Percentiles rank a stretch among this genome's conserved stretches.
These are phyloP conservation scores for Zoroaster sp. DNA, from an alignment of 53 echinoderm and acorn worm species.

Conservation along the genomic window DNA sequence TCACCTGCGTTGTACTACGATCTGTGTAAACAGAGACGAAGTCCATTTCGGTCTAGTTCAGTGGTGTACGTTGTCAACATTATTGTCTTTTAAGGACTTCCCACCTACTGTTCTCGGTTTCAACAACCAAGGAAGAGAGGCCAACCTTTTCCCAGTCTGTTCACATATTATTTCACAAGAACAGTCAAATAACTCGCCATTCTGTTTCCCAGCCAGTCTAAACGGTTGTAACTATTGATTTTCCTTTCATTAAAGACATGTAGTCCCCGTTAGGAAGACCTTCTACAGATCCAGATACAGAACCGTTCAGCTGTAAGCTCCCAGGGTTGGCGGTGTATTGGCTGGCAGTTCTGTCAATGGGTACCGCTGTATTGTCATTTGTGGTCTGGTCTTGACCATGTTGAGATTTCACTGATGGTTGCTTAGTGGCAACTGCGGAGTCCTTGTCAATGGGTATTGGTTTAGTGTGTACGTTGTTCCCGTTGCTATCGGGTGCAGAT, in stretches of 20 bases:
- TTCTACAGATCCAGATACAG: not conserved
- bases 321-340: not conserved
- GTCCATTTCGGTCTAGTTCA: too few species aligned
- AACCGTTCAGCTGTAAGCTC: not conserved
- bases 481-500: not conserved
- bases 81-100: too few species aligned
- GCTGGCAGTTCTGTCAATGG: not conserved
- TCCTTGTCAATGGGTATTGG: not conserved
- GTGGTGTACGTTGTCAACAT: too few species aligned
- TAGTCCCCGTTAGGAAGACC: constrained; percentile 1
- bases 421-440: not conserved
- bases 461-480: constrained; percentile 1
- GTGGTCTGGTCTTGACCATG: not conserved
- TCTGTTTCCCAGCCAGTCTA: not conserved
- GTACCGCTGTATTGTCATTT: not conserved
- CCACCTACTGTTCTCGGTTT: too few species aligned
- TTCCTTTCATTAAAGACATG: not conserved
- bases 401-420: not conserved
- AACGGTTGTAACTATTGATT: not conserved
- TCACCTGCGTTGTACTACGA: too few species aligned
- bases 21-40: too few species aligned
- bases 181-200: not conserved
- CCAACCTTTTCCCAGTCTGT: not conserved
- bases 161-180: not conserved
- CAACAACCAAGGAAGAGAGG: too few species aligned